Evolutionary conservation across 2,113 vertebrate genomes (phyloP).

Genomic region (Cyphomyrus plagiostoma): DNA sequence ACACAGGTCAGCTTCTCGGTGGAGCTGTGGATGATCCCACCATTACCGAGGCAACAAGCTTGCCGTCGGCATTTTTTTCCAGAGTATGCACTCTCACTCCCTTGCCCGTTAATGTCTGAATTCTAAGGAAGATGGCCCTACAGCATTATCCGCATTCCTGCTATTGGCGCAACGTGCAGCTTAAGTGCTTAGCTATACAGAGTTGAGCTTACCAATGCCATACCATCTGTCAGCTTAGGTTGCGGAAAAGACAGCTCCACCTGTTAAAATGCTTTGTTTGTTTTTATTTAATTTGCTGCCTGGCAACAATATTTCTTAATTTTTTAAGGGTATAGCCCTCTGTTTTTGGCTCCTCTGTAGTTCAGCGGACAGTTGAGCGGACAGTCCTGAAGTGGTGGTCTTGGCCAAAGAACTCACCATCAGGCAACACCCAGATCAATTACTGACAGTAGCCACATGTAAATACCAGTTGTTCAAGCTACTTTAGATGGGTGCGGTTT

Average conservation of each 20-base stretch:
- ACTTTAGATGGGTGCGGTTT: background rate
- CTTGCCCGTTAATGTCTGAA: background rate
- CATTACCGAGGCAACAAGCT: background rate
- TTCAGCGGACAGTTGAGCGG: background rate
- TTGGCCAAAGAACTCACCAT: background rate
- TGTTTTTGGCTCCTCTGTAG: background rate
- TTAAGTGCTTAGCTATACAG: background rate
- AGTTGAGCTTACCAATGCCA: background rate
- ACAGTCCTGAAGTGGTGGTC: background rate
- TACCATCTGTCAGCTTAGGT: slow-evolving; percentile 12
- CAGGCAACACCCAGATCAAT: background rate
- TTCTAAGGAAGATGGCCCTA: background rate
- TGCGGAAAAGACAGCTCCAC: background rate
- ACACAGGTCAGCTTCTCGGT: background rate
- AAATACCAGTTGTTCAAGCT: background rate
- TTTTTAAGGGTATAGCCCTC: background rate
- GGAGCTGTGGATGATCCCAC: background rate
- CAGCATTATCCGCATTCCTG: background rate
- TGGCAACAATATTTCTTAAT: slow-evolving; percentile 2
- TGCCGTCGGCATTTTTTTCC: background rate
- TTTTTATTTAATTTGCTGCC: slow-evolving; percentile 15
- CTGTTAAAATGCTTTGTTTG: background rate
- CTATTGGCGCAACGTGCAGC: background rate
- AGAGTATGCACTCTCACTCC: background rate
- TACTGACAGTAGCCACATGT: background rate